A percentile compares a stretch with the other conserved stretches of the same genome.
phyloP scores from a whole-genome alignment of 1,140 invertebrate species.

The Lepidurus couesii region DNA sequence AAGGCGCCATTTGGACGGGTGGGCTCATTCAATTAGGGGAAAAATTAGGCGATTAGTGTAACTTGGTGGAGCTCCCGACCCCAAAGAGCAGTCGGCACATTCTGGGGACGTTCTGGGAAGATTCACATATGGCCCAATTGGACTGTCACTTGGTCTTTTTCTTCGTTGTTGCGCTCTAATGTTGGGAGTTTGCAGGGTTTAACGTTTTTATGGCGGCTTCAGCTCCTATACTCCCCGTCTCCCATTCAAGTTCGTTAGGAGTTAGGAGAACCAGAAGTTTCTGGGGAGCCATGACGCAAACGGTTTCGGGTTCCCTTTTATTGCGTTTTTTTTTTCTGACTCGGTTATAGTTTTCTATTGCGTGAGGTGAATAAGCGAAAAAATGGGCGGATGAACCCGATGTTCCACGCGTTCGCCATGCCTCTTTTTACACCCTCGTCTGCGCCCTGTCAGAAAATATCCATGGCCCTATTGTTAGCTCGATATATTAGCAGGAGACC shows the following conservation, averaged over 20 bases:
- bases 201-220: too few species aligned
- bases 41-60: slow-evolving; percentile 15
- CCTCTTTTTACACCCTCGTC: slow-evolving; percentile 5
- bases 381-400: slow-evolving; percentile 6
- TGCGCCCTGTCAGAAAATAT: slow-evolving; percentile 15
- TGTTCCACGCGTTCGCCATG: neutral
- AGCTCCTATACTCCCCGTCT: too few species aligned
- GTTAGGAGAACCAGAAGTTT: too few species aligned
- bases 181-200: neutral
- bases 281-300: slow-evolving; percentile 1
- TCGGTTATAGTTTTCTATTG: neutral
- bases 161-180: neutral
- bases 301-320: neutral
- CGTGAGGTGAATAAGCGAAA: neutral
- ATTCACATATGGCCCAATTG: slow-evolving; percentile 14
- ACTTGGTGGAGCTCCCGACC: neutral
- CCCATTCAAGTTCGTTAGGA: too few species aligned
- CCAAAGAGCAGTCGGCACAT: neutral
- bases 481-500: neutral
- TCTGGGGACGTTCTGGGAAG: slow-evolving; percentile 1
- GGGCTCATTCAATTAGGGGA: neutral
- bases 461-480: neutral
- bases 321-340: neutral
- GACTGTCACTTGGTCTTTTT: slow-evolving; percentile 4
- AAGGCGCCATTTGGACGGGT: slow-evolving; percentile 1